Conservation (phyloP, 2,888 invertebrate species). For the Dermolepida albohirtum region DNA sequence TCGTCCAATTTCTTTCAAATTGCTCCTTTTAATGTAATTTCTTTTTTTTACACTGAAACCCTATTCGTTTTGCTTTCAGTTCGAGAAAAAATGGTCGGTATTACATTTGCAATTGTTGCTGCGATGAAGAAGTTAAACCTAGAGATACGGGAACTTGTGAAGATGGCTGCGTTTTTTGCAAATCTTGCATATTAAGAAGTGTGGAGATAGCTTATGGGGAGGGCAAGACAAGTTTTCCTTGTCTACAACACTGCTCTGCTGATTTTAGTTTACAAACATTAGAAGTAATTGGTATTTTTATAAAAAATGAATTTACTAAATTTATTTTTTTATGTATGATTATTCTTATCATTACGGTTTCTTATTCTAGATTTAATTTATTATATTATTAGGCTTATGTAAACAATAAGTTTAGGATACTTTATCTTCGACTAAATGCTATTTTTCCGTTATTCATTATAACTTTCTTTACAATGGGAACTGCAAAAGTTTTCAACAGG, state of each 20-base stretch:
- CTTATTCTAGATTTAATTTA: no score
- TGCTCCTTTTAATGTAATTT: slow-evolving; percentile 50
- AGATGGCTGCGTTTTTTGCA: slow-evolving; percentile 58
- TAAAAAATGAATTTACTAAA: no score
- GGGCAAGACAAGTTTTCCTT: slow-evolving; percentile 63
- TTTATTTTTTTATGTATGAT: no score
- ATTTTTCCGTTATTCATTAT: no score
- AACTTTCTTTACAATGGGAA: no score
- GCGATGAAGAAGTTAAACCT: slow-evolving; percentile 66
- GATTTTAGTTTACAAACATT: slow-evolving; percentile 30
- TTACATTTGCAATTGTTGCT: slow-evolving; percentile 69
- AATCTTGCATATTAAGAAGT: slow-evolving; percentile 61
- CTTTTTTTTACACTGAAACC: slow-evolving; percentile 46
- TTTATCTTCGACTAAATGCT: no score
- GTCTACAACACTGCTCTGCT: slow-evolving; percentile 61
- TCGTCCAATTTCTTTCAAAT: background rate
- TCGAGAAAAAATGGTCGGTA: slow-evolving; percentile 63
- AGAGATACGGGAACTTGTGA: slow-evolving; percentile 62
- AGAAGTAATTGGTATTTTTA: background rate
- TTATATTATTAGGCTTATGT: no score
- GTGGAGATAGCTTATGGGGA: slow-evolving; percentile 63
- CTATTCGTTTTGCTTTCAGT: background rate
- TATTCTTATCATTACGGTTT: no score
- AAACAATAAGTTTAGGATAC: no score
- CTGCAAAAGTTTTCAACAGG: no score